These are phyloP conservation scores for Oxyteleia sp. DNA, from an alignment of 2,888 invertebrate species.

Conservation along the genomic window DNA sequence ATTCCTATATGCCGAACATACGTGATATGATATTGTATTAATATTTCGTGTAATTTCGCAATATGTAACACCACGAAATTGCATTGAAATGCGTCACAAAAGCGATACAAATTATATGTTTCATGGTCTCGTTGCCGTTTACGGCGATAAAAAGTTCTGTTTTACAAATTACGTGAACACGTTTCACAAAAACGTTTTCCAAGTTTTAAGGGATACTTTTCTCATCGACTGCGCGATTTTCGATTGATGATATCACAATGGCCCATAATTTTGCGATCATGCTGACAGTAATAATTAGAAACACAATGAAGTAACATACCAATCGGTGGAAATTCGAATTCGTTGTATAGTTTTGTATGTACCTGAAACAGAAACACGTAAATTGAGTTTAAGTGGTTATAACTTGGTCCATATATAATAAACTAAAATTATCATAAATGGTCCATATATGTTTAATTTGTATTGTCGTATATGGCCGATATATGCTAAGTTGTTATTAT, in stretches of 20 bases:
- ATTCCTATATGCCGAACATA: constrained; percentile 18
- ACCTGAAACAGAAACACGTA: constrained; percentile 6
- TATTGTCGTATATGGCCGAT: too few species aligned
- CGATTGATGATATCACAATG: neutral
- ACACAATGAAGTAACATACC: neutral
- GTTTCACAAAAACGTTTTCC: neutral
- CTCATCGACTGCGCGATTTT: neutral
- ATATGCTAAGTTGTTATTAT: too few species aligned
- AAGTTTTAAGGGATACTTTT: too few species aligned
- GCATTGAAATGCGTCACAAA: constrained; percentile 9
- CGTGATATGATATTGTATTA: constrained; percentile 21
- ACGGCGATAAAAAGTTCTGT: constrained; percentile 5
- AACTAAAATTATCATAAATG: too few species aligned
- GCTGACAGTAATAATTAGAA: too few species aligned
- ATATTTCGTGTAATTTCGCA: constrained; percentile 30
- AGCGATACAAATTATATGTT: constrained; percentile 26
- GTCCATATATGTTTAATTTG: too few species aligned
- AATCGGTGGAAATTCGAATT: neutral
- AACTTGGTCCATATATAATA: too few species aligned
- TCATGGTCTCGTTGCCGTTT: constrained; percentile 2
- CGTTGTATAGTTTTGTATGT: neutral
- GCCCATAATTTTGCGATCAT: too few species aligned
- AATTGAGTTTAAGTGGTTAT: too few species aligned
- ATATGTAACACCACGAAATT: constrained; percentile 9
- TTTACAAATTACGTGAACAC: neutral